phyloP scores from a whole-genome alignment of 2,888 invertebrate genomes.

The Agonopterix heracliana region DNA sequence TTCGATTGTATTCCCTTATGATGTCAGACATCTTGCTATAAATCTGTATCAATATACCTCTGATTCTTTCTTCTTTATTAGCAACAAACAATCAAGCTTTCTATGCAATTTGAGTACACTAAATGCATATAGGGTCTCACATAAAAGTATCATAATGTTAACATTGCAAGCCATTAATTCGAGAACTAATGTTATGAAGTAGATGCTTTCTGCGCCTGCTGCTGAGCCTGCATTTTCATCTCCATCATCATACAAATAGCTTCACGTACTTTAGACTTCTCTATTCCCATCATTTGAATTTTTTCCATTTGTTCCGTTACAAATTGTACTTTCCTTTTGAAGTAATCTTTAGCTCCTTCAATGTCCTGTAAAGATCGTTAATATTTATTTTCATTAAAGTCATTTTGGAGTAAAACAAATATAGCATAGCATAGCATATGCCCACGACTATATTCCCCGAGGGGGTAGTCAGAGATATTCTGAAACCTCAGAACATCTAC shows the following conservation, averaged over 20 bases:
- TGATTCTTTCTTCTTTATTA: too few relatives aligned
- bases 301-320: constrained; percentile 97
- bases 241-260: constrained; percentile 86
- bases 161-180: constrained; percentile 14
- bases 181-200: constrained; percentile 44
- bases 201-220: constrained; percentile 53
- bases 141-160: constrained; percentile 9
- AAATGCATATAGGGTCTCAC: not conserved
- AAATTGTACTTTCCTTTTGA: constrained; percentile 92
- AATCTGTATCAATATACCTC: too few relatives aligned
- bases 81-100: too few relatives aligned
- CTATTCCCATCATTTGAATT: constrained; percentile 87
- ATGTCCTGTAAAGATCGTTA: constrained; percentile 74
- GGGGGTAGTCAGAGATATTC: too few relatives aligned
- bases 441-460: too few relatives aligned
- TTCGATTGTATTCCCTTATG: too few relatives aligned
- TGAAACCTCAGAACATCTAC: too few relatives aligned
- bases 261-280: constrained; percentile 89
- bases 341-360: constrained; percentile 91
- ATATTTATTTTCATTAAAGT: not conserved
- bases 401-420: too few relatives aligned
- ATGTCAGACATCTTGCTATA: too few relatives aligned
- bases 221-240: constrained; percentile 79
- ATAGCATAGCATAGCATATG: too few relatives aligned
- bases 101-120: not conserved